A percentile compares a stretch with the other conserved stretches of the same genome.
phyloP scores from a whole-genome alignment of 2,797 vertebrate species.

The Botia kubotai region DNA sequence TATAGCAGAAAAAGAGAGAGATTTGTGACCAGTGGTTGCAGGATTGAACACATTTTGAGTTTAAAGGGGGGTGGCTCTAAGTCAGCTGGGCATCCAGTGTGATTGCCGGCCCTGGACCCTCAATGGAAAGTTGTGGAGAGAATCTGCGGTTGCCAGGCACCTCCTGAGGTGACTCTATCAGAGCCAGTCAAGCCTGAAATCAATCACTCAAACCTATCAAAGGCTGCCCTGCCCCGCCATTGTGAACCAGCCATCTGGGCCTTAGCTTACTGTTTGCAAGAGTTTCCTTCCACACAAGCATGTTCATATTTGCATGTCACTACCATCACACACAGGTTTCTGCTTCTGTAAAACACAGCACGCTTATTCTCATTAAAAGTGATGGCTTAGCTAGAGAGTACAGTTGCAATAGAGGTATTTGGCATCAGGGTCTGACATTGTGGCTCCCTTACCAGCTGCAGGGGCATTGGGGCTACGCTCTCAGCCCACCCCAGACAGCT shows the following conservation, averaged over 20 bases:
- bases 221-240: conserved; percentile 80
- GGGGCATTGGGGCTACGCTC: not conserved
- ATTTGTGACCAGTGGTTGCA: conserved; percentile 74
- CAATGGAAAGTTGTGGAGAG: conserved; percentile 75
- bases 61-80: conserved; percentile 73
- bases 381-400: not conserved
- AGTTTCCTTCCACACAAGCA: conserved; percentile 65
- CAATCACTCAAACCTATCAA: conserved; percentile 89
- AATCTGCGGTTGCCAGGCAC: conserved; percentile 80
- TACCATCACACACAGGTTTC: conserved; percentile 18
- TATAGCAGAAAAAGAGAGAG: conserved; percentile 69
- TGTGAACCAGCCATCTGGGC: conserved; percentile 84
- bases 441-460: conserved; percentile 31
- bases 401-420: conserved; percentile 28
- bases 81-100: conserved; percentile 73
- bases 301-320: conserved; percentile 50
- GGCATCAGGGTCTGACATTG: conserved; percentile 16
- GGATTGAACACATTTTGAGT: conserved; percentile 76
- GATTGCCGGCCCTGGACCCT: conserved; percentile 77
- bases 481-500: conserved; percentile 22
- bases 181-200: conserved; percentile 87
- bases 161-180: conserved; percentile 87
- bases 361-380: not conserved
- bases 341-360: not conserved
- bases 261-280: conserved; percentile 76